These are phyloP conservation scores for Drosophila eohydei DNA, from an alignment of 2,888 invertebrate species.

Conservation along the genomic window DNA sequence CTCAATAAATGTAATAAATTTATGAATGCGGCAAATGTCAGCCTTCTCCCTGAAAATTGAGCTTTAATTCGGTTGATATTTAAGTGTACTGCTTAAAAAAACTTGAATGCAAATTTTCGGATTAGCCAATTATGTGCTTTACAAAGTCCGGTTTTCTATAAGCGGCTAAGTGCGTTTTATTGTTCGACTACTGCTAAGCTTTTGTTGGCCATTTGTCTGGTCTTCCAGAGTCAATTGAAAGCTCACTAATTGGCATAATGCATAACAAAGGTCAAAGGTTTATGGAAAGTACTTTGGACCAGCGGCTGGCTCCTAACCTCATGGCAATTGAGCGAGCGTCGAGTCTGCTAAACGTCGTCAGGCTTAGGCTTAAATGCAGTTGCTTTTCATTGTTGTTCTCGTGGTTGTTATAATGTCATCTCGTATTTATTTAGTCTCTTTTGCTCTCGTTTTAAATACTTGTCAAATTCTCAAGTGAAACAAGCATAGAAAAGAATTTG, in stretches of 20 bases:
- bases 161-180: constrained; percentile 1
- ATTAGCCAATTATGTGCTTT: not conserved
- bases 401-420: constrained; percentile 30
- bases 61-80: not conserved
- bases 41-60: no score
- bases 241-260: constrained; percentile 11
- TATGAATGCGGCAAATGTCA: no score
- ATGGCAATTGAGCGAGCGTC: constrained; percentile 67
- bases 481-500: constrained; percentile 14
- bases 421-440: constrained; percentile 45
- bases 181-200: not conserved
- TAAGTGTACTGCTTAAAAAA: not conserved
- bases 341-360: constrained; percentile 63
- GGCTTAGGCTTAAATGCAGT: constrained; percentile 56
- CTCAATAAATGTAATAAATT: no score
- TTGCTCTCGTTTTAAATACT: constrained; percentile 9
- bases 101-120: not conserved
- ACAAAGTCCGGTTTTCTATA: not conserved
- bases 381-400: constrained; percentile 31
- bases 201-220: not conserved
- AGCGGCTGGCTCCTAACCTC: constrained; percentile 3
- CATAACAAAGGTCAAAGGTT: constrained; percentile 11
- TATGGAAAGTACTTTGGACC: not conserved
- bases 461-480: constrained; percentile 51
- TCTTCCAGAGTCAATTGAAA: constrained; percentile 2